Evolutionary conservation across 1,140 invertebrate genomes (phyloP).

Genomic region (Scaptodrosophila lebanonensis): DNA sequence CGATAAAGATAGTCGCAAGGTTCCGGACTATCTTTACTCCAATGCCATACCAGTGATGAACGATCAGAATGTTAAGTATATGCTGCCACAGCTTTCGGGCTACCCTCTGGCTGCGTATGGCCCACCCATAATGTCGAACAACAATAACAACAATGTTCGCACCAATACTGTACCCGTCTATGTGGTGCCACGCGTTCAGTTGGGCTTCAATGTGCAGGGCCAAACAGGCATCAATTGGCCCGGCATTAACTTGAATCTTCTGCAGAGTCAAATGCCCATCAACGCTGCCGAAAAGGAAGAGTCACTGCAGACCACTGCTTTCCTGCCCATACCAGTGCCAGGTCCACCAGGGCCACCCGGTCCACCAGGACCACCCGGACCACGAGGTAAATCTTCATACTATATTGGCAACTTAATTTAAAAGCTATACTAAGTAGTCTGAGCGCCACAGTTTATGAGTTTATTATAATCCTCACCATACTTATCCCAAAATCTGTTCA

Average conservation of each 20-base stretch:
- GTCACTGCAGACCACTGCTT: conserved; percentile 6
- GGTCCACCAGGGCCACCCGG: conserved; percentile 19
- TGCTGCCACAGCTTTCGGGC: conserved; percentile 37
- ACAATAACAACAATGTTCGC: conserved; percentile 9
- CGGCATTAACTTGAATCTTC: conserved; percentile 18
- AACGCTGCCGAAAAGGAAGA: conserved; percentile 44
- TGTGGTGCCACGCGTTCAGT: conserved; percentile 44
- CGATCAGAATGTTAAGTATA: conserved; percentile 60
- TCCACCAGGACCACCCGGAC: conserved; percentile 54
- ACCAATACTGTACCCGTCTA: conserved; percentile 19
- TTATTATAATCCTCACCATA: too few relatives aligned
- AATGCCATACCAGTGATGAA: conserved; percentile 64
- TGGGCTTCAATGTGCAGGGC: conserved; percentile 57
- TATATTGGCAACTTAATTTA: too few relatives aligned
- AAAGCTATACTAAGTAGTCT: too few relatives aligned
- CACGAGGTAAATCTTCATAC: too few relatives aligned
- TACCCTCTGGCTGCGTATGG: conserved; percentile 51
- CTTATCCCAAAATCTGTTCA: too few relatives aligned
- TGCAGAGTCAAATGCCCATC: conserved; percentile 12
- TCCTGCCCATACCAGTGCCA: conserved; percentile 44
- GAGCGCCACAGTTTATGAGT: too few relatives aligned
- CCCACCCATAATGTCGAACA: conserved; percentile 19
- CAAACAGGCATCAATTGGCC: conserved; percentile 40
- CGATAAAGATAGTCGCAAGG: conserved; percentile 60
- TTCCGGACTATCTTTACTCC: conserved; percentile 66